Evolutionary conservation across 2,113 vertebrate species (phyloP).

Genomic region (Cygnus atratus): DNA sequence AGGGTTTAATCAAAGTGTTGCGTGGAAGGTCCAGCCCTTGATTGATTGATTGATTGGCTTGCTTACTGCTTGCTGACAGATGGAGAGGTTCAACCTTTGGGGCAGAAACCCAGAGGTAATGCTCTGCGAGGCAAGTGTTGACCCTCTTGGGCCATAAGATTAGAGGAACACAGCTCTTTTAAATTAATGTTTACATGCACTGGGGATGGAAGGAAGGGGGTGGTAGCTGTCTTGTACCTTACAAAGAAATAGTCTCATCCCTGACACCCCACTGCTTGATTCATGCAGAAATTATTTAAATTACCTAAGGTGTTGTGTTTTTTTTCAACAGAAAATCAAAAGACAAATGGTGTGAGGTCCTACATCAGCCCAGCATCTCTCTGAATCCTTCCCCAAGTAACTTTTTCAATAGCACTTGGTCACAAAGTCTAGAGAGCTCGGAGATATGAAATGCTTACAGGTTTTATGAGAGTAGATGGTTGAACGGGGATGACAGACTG

Average conservation of each 20-base stretch:
- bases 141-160: neutral
- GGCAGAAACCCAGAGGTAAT: neutral
- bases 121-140: neutral
- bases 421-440: neutral
- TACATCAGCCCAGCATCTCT: neutral
- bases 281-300: neutral
- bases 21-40: neutral
- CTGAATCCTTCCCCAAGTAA: neutral
- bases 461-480: neutral
- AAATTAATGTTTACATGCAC: neutral
- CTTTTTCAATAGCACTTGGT: neutral
- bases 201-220: neutral
- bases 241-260: neutral
- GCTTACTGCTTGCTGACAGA: neutral
- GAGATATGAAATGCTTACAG: neutral
- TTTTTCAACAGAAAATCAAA: neutral
- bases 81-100: neutral
- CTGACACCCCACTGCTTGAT: neutral
- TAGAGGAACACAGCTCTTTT: neutral
- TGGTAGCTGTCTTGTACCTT: neutral
- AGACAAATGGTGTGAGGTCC: neutral
- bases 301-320: neutral
- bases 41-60: slow-evolving; percentile 33
- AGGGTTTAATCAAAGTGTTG: slow-evolving; percentile 21
- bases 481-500: neutral